A percentile compares a stretch with the other conserved stretches of the same genome.
phyloP scores from a whole-genome alignment of 1,140 invertebrate genomes.

The Aphidius gifuensis region DNA sequence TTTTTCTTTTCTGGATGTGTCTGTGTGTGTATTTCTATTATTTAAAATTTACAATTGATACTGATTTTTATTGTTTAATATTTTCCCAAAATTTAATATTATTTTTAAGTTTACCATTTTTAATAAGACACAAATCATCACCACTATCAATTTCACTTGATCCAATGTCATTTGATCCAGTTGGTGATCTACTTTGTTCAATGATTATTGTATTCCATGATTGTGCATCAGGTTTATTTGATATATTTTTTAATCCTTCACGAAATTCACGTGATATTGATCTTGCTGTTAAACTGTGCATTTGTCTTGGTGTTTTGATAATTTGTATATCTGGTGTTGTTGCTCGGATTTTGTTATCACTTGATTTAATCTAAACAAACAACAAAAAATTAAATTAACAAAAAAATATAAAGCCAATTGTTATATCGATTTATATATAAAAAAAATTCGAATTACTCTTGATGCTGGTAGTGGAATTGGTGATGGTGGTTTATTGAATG shows the following conservation, averaged over 20 bases:
- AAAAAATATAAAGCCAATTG: conserved; percentile 4
- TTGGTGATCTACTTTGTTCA: conserved; percentile 17
- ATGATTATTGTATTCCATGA: conserved; percentile 9
- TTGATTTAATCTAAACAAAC: conserved; percentile 24
- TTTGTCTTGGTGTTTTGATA: conserved; percentile 54
- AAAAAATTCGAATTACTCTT: background rate
- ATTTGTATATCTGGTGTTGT: conserved; percentile 46
- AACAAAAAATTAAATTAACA: conserved; percentile 19
- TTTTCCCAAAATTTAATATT: conserved; percentile 50
- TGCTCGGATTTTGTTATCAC: conserved; percentile 36
- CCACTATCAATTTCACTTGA: conserved; percentile 13
- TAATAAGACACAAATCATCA: conserved; percentile 32
- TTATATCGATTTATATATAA: background rate
- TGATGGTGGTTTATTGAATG: conserved; percentile 36
- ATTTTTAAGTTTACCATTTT: conserved; percentile 42
- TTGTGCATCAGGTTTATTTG: conserved; percentile 30
- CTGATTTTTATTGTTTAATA: conserved; percentile 23
- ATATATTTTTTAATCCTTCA: conserved; percentile 59
- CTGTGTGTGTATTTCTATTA: too few species aligned
- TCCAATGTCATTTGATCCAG: conserved; percentile 1
- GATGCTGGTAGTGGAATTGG: background rate
- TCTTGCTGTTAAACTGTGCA: conserved; percentile 79
- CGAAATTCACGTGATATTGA: conserved; percentile 73
- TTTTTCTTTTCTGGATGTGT: background rate
- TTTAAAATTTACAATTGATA: too few species aligned